Base-by-base conservation (phyloP, 2,113 vertebrate species). In the Holacanthus passer region DNA sequence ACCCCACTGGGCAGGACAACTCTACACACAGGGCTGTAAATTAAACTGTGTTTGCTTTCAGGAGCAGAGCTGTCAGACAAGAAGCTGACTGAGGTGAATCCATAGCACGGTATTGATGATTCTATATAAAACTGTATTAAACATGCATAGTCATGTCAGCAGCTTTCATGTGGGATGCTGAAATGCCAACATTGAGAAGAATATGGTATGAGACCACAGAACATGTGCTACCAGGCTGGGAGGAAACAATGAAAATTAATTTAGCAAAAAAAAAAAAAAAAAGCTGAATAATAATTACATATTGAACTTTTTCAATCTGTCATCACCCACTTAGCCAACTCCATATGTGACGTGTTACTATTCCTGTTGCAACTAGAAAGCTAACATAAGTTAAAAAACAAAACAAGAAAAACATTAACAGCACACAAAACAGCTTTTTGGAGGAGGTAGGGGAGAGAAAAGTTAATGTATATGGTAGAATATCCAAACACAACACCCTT, bases 1-100 rank as follows among this genome's bases (percentile, higher is more conserved):
- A 92, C 88, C 85, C 87, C 89, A 82, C 81, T 75, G 84, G 81
- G 88, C 84, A 79, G 75, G 77, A 89, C 68, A 77, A 32, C 62
- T 83, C 59, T 4, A 16, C 64, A 76, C 72, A 83, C 64, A 71
- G 47, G 0, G 68, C 77, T 79, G 82, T 92, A 90, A 93, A 92
- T 93, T 78, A 60, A 78, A 87, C 75, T 48, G 13, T 70, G 83
- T 89, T 87, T 88, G 67, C 74, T 84, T 91, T 90, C 47, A 80
- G 78, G 66, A 88, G 68, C 47, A 63, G 62, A 88, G 73, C 73
- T 66, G 79, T 77, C 71, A 79, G 66, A 73, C 76, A 63, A 56
- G 73, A 81, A 73, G 79, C 48, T 37, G 53, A 37, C 20, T n/a
- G 32, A 65, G 69, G 75, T 65, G 27, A 45, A 79, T 68, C 32